phyloP scores from a whole-genome alignment of 2,888 invertebrate genomes.

The Deroplatys truncata region DNA sequence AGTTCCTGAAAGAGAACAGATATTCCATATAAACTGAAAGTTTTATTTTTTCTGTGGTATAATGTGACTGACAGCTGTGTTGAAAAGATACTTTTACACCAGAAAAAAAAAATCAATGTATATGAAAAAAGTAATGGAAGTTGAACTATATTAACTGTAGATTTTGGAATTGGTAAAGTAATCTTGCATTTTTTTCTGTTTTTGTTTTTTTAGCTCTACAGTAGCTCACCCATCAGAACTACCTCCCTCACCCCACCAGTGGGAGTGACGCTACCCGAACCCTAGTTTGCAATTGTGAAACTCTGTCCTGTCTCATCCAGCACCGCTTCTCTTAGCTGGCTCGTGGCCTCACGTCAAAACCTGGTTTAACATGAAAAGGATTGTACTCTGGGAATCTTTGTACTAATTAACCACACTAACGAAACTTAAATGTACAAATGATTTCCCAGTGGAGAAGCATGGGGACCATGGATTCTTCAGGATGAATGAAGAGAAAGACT shows the following conservation, averaged over 20 bases:
- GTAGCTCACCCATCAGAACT: constrained; percentile 97
- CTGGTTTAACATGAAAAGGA: neutral
- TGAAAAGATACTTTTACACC: neutral
- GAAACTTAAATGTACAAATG: neutral
- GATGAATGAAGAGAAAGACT: neutral
- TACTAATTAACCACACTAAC: neutral
- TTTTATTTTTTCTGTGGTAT: too few relatives aligned
- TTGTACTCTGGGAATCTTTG: neutral
- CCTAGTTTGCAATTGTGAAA: constrained; percentile 32
- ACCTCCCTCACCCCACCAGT: constrained; percentile 97
- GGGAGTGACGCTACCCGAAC: constrained; percentile 68
- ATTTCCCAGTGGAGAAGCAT: neutral
- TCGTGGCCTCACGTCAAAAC: neutral
- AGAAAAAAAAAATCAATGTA: neutral
- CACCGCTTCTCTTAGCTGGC: constrained; percentile 13
- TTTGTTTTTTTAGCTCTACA: constrained; percentile 73
- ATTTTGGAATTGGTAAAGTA: neutral
- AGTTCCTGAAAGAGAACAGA: too few relatives aligned
- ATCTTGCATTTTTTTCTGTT: constrained; percentile 4
- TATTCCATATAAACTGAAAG: too few relatives aligned
- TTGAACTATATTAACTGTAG: neutral
- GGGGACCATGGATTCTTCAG: neutral
- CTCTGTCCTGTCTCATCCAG: constrained; percentile 18
- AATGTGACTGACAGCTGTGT: neutral
- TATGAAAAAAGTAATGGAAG: neutral